Evolutionary conservation across 2,888 invertebrate species (phyloP).

Genomic region (Ophion obscuratus): DNA sequence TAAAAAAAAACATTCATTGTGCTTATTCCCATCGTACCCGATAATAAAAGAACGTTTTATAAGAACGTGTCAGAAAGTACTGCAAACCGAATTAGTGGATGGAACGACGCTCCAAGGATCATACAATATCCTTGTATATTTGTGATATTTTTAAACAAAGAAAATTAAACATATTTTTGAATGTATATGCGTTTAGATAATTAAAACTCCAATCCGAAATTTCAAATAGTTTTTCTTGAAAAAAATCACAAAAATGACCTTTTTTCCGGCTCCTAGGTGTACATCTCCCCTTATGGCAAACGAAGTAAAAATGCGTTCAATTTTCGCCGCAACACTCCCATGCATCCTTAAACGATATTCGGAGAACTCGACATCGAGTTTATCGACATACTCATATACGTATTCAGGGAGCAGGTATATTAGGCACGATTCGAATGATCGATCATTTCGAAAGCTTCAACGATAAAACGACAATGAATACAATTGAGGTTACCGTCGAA

Average conservation of each 20-base stretch:
- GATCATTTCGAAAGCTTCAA: background rate
- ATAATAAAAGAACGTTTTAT: too few species aligned
- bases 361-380: constrained; percentile 28
- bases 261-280: too few species aligned
- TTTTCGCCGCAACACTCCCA: background rate
- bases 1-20: background rate
- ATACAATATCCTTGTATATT: too few species aligned
- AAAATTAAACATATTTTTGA: too few species aligned
- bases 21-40: background rate
- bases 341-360: background rate
- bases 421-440: constrained; percentile 40
- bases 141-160: too few species aligned
- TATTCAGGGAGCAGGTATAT: constrained; percentile 12
- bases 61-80: background rate
- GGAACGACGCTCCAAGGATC: too few species aligned
- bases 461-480: background rate
- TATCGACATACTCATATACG: constrained; percentile 21
- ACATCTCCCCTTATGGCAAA: background rate
- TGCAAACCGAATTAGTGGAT: background rate
- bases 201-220: too few species aligned
- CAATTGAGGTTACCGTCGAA: background rate
- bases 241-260: too few species aligned
- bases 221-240: too few species aligned
- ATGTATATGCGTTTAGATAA: too few species aligned
- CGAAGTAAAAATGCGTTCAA: background rate